Percentiles rank a stretch among this genome's conserved stretches.
Evolutionary conservation across 2,113 vertebrate species (phyloP).

Genomic region (Emberiza fucata): DNA sequence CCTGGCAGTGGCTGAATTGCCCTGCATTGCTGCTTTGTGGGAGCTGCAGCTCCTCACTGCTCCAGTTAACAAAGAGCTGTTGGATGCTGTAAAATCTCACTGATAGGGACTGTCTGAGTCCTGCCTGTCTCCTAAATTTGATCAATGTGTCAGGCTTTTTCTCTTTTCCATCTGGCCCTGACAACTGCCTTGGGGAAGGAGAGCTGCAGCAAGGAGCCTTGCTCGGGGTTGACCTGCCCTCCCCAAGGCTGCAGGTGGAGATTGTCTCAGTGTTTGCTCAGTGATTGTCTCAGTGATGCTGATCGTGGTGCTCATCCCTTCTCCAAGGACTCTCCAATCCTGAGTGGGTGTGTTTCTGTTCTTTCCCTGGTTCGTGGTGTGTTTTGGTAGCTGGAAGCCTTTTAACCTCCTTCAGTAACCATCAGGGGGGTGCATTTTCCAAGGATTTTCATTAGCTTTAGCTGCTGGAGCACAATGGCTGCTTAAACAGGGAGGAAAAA

Average conservation of each 20-base stretch:
- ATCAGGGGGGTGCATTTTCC: background rate
- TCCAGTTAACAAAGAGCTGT: constrained; percentile 27
- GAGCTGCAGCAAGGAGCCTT: background rate
- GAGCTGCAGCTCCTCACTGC: constrained; percentile 12
- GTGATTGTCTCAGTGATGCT: background rate
- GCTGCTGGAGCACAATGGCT: background rate
- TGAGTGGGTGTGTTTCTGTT: background rate
- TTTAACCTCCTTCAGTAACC: background rate
- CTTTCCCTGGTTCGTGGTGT: background rate
- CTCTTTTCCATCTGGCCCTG: background rate
- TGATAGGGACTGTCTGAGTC: background rate
- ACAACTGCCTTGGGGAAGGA: background rate
- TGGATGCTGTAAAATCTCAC: background rate
- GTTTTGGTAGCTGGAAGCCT: constrained; percentile 4
- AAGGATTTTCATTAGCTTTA: background rate
- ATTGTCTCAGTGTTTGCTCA: background rate
- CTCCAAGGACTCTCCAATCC: background rate
- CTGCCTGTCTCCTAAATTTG: constrained; percentile 6
- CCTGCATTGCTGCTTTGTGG: constrained; percentile 26
- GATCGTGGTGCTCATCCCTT: background rate
- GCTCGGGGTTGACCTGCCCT: background rate
- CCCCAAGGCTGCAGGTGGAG: background rate
- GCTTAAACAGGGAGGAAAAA: background rate
- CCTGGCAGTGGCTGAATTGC: background rate
- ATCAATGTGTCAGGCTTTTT: background rate